Percentiles rank a stretch among this genome's conserved stretches.
phyloP scores from a whole-genome alignment of 35 echinoderm and acorn worm genomes.

The Apostichopus parvimensis region DNA sequence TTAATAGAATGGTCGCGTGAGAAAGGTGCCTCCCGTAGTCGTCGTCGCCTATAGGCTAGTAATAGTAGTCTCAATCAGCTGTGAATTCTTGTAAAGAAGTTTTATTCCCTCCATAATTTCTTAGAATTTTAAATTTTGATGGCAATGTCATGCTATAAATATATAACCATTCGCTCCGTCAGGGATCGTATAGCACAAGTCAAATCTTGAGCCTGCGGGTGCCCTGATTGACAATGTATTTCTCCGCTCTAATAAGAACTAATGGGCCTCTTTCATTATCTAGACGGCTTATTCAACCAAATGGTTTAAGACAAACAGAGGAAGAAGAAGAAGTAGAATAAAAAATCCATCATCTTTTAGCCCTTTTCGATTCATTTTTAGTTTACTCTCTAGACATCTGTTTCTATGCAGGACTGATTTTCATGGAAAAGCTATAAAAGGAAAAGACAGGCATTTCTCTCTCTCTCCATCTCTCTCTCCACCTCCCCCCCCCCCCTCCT shows the following conservation, averaged over 20 bases:
- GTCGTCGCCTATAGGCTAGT: neutral
- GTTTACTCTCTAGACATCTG: neutral
- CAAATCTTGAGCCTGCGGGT: no score
- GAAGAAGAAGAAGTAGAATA: neutral
- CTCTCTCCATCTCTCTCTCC: no score
- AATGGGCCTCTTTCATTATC: no score
- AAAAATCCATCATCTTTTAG: neutral
- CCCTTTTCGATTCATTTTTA: neutral
- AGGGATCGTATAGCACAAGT: no score
- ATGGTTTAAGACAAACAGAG: neutral
- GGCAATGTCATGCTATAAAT: no score
- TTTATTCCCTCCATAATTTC: neutral
- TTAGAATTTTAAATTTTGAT: neutral
- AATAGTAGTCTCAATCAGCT: neutral
- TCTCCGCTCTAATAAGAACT: no score
- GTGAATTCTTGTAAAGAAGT: neutral
- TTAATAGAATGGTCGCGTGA: neutral
- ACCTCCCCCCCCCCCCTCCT: no score
- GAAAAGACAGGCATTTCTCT: no score
- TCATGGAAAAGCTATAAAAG: neutral
- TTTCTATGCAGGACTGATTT: neutral
- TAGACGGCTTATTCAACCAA: no score
- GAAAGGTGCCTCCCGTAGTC: neutral
- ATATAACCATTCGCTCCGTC: no score
- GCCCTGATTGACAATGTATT: no score